A percentile compares a stretch with the other conserved stretches of the same genome.
These are phyloP conservation scores for Invenusta paracnida DNA, from an alignment of 2,888 invertebrate genomes.

Conservation along the genomic window DNA sequence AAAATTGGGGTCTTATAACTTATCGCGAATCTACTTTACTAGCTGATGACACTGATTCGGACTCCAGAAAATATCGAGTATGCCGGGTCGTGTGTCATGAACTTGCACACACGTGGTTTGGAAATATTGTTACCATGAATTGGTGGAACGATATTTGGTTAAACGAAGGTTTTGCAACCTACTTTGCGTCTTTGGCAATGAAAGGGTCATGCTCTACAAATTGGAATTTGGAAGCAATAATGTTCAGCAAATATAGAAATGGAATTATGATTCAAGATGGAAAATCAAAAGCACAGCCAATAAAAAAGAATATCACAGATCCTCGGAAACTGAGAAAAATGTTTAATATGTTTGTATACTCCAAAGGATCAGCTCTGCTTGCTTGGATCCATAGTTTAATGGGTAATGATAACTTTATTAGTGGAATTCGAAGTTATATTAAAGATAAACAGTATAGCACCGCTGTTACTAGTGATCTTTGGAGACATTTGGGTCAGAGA, in stretches of 20 bases:
- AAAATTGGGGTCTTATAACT: constrained; percentile 10
- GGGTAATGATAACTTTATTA: not conserved
- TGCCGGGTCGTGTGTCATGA: not conserved
- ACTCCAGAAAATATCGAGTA: not conserved
- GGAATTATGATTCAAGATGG: not conserved
- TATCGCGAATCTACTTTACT: not conserved
- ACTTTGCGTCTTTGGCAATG: not conserved
- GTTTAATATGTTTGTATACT: not conserved
- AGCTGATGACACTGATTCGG: not conserved
- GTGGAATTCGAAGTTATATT: not conserved
- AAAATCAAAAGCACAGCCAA: not conserved
- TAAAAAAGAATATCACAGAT: not conserved
- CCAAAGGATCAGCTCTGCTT: not conserved
- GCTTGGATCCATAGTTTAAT: not conserved
- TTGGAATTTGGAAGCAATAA: not conserved
- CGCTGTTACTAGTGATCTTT: not conserved
- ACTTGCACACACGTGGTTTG: not conserved
- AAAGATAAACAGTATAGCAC: not conserved
- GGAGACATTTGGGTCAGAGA: not conserved
- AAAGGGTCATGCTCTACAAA: not conserved
- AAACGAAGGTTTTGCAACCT: not conserved
- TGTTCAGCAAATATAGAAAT: not conserved
- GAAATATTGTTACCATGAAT: not conserved
- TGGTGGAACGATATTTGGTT: constrained; percentile 7
- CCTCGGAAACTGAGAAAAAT: not conserved